Conservation (phyloP, 2,888 invertebrate genomes). For the Trissolcus japonicus region DNA sequence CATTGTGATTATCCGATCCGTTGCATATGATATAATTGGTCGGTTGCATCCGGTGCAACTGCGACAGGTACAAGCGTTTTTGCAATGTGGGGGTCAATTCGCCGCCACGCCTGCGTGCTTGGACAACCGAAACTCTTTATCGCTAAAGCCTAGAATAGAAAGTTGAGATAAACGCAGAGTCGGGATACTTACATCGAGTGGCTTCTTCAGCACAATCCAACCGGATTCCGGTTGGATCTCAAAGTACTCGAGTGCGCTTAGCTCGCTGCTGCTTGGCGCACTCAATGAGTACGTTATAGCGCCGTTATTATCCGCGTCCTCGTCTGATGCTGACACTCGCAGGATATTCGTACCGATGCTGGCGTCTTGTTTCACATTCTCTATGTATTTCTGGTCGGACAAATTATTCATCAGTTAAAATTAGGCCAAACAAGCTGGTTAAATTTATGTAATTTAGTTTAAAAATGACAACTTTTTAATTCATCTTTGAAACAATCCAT, state of each 20-base stretch:
- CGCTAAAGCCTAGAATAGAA: slow-evolving; percentile 43
- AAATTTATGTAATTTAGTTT: too few species aligned
- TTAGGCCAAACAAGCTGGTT: too few species aligned
- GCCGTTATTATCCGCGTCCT: slow-evolving; percentile 97
- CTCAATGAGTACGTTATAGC: slow-evolving; percentile 94
- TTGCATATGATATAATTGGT: slow-evolving; percentile 22
- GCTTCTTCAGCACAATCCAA: slow-evolving; percentile 96
- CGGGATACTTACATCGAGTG: slow-evolving; percentile 93
- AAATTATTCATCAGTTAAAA: too few species aligned
- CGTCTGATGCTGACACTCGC: slow-evolving; percentile 96
- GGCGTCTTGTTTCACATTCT: slow-evolving; percentile 97
- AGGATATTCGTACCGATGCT: slow-evolving; percentile 96
- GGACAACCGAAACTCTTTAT: slow-evolving; percentile 54
- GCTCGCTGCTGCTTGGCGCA: slow-evolving; percentile 90
- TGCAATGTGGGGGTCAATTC: background rate
- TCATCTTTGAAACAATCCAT: too few species aligned
- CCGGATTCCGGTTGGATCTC: slow-evolving; percentile 97
- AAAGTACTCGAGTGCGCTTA: slow-evolving; percentile 92
- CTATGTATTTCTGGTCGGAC: slow-evolving; percentile 89
- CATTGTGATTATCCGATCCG: slow-evolving; percentile 26
- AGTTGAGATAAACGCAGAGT: slow-evolving; percentile 34
- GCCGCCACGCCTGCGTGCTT: slow-evolving; percentile 55
- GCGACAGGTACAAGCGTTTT: slow-evolving; percentile 30
- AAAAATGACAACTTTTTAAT: too few species aligned
- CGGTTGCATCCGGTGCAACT: slow-evolving; percentile 29